Percentiles rank a stretch among this genome's conserved stretches.
These are phyloP conservation scores for Conomelus anceps DNA, from an alignment of 2,888 invertebrate genomes.

Conservation along the genomic window DNA sequence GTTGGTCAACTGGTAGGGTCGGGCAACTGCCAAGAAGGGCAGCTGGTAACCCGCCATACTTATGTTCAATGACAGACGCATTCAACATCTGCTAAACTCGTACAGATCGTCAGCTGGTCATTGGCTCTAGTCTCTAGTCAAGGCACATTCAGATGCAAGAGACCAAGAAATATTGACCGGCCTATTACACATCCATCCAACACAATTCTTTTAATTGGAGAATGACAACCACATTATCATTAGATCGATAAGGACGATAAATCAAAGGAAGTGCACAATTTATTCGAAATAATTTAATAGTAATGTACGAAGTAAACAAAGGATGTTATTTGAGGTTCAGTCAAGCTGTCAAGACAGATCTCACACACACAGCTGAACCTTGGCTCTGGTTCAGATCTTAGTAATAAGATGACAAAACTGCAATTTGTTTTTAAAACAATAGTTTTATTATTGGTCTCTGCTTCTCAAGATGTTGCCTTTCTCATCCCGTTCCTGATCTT, in stretches of 20 bases:
- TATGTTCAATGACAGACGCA: too few relatives aligned
- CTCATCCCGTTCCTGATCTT: not conserved
- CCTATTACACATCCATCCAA: too few relatives aligned
- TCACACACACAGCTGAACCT: not conserved
- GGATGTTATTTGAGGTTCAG: not conserved
- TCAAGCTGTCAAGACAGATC: not conserved
- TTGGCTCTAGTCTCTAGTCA: too few relatives aligned
- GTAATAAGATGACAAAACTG: not conserved
- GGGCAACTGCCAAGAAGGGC: too few relatives aligned
- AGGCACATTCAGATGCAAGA: too few relatives aligned
- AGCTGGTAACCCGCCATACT: too few relatives aligned
- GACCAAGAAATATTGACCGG: too few relatives aligned
- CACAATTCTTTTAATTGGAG: too few relatives aligned
- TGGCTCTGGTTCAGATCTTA: not conserved
- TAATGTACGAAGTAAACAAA: not conserved
- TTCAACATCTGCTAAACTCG: too few relatives aligned
- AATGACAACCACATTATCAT: too few relatives aligned
- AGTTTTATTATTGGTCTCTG: not conserved
- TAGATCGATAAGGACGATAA: not conserved
- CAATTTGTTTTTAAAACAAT: not conserved
- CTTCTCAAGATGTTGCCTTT: not conserved
- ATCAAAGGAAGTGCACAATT: not conserved
- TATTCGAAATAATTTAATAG: not conserved
- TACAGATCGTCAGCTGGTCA: too few relatives aligned
- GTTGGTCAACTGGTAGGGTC: too few relatives aligned